These are phyloP conservation scores for Apomyelois bistriatella DNA, from an alignment of 2,888 invertebrate species.

Conservation along the genomic window DNA sequence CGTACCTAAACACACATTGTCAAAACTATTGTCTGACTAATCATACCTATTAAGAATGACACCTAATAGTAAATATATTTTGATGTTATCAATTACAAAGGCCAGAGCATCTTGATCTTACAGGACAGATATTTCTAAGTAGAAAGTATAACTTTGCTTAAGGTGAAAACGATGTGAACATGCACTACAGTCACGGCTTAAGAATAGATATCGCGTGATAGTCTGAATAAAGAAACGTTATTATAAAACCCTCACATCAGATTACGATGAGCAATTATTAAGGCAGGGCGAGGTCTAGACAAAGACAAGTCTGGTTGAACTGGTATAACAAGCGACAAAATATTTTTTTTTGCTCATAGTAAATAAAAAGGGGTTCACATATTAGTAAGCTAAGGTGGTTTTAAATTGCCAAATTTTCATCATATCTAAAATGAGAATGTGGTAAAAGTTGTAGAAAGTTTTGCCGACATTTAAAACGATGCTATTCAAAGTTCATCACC, in stretches of 20 bases:
- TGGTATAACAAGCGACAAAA: too few relatives aligned
- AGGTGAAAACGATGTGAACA: constrained; percentile 55
- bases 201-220: constrained; percentile 45
- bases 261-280: constrained; percentile 10
- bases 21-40: constrained; percentile 6
- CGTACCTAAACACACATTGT: neutral
- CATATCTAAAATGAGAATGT: constrained; percentile 13
- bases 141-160: constrained; percentile 56
- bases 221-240: constrained; percentile 37
- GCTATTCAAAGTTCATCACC: constrained; percentile 20
- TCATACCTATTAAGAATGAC: neutral
- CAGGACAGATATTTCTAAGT: constrained; percentile 27
- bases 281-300: neutral
- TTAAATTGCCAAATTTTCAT: neutral
- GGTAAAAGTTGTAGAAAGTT: constrained; percentile 28
- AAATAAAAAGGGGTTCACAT: too few relatives aligned
- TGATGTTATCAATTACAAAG: neutral
- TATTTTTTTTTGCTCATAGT: too few relatives aligned
- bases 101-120: constrained; percentile 16
- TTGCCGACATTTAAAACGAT: constrained; percentile 19
- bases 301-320: neutral
- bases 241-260: constrained; percentile 12
- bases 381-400: too few relatives aligned
- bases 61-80: neutral
- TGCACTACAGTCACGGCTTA: constrained; percentile 31